These are phyloP conservation scores for Lithobates pipiens DNA, from an alignment of 2,797 vertebrate species.

Conservation along the genomic window DNA sequence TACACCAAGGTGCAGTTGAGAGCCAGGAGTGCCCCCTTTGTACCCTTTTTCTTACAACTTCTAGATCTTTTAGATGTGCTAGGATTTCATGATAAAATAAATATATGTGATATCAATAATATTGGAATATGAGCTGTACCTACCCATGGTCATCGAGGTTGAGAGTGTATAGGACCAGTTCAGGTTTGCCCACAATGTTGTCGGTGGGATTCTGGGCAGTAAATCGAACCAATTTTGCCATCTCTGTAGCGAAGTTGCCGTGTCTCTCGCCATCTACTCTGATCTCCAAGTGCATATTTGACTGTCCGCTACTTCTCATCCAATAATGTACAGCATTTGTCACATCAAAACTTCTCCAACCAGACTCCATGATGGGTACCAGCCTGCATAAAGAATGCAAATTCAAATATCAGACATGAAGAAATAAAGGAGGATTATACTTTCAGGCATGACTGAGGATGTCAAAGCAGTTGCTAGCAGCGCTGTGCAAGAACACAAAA, in stretches of 20 bases:
- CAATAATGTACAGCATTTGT: slow-evolving; percentile 94
- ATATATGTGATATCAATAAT: not conserved
- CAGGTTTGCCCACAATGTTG: slow-evolving; percentile 84
- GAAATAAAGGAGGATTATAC: not conserved
- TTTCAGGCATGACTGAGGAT: too few species aligned
- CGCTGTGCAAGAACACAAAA: too few species aligned
- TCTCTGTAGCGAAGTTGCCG: slow-evolving; percentile 85
- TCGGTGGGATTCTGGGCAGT: slow-evolving; percentile 83
- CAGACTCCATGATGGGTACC: slow-evolving; percentile 86
- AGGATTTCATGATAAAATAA: too few species aligned
- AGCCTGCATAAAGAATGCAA: slow-evolving; percentile 74
- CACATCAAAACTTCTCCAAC: slow-evolving; percentile 96
- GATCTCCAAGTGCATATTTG: slow-evolving; percentile 91
- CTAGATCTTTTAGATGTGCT: too few species aligned
- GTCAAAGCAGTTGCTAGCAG: too few species aligned
- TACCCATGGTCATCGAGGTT: slow-evolving; percentile 90
- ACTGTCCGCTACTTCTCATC: slow-evolving; percentile 78
- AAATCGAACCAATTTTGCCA: slow-evolving; percentile 87
- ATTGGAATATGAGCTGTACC: slow-evolving; percentile 57
- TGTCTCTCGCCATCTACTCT: slow-evolving; percentile 90
- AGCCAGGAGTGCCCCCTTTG: too few species aligned
- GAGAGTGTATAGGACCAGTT: slow-evolving; percentile 92
- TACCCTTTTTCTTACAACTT: too few species aligned
- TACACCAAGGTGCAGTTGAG: too few species aligned
- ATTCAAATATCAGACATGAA: not conserved